Base-by-base conservation (phyloP, 2,888 invertebrate species). In the Mactromeris polynyma region DNA sequence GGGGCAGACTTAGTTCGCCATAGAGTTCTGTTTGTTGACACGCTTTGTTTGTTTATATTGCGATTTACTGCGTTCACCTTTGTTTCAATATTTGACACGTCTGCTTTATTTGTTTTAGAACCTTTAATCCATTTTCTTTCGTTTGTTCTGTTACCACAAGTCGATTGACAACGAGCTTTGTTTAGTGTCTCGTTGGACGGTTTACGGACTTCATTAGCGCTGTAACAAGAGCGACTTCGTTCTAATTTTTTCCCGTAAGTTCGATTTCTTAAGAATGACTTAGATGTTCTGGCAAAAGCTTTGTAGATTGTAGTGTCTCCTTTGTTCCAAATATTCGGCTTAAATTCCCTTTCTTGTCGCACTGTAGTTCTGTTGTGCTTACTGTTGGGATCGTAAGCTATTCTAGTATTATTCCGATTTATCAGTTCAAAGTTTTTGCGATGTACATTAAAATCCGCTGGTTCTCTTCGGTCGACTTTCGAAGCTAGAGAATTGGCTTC, bases 1-100 rank as follows among this genome's bases (percentile, higher is more conserved):
- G 84, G 84, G 26, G 84, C 84, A 40, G 84, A 84, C 36, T 73
- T 84, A n/a, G 84, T 78, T 84, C 84, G 73, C 51, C 77, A 84
- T 46, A 26, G 26, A 14, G 51, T 42, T 77, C 26, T 84, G 17
- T 54, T 54, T 77, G 42, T 54, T 78, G 84, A 84, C 73, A 36
- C 73, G 14, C 36, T 78, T n/a, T 78, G 31, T 78, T 46, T 36
- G 51, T 77, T 78, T 46, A 69, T 9, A 64, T 82, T 38, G 21
- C 78, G 19, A n/a, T 84, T 84, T 51, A 78, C 11, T 38, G 36
- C 46, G 17, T n/a, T 31, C 46, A 26, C 84, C 77, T 36, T 78
- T 54, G 36, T 54, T 54, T 33, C 40, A 54, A 54, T 33, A 46
- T 78, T 51, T 78, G 84, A 51, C 36, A 38, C 77, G 26, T 84